Evolutionary conservation across 2,888 invertebrate genomes (phyloP).

Genomic region (Macaria liturata): DNA sequence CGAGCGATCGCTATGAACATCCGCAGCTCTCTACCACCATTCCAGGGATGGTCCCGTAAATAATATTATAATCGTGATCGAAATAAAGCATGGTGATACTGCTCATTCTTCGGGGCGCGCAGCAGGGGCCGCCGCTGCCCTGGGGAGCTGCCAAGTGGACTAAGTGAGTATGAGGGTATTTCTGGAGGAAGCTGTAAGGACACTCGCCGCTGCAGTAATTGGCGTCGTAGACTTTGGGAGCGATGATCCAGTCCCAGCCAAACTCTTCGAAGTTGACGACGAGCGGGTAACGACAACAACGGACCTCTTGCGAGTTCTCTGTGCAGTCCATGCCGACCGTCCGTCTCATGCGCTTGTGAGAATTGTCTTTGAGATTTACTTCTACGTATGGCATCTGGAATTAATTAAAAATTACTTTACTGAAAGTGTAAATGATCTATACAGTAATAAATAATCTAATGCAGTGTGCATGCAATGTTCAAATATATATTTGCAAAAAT

Average conservation of each 20-base stretch:
- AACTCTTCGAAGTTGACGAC: conserved; percentile 97
- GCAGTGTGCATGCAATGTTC: too few species aligned
- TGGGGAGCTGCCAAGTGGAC: conserved; percentile 90
- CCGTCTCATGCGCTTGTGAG: conserved; percentile 87
- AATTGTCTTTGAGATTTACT: conserved; percentile 76
- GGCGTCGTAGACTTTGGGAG: conserved; percentile 96
- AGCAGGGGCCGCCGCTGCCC: conserved; percentile 94
- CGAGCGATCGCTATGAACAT: conserved; percentile 86
- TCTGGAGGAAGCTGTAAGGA: conserved; percentile 92
- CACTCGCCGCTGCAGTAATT: conserved; percentile 98
- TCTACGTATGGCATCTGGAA: conserved; percentile 81
- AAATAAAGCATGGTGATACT: conserved; percentile 96
- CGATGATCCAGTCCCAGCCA: conserved; percentile 99
- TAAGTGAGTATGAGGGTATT: conserved; percentile 94
- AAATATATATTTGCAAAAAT: too few species aligned
- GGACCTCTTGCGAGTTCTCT: conserved; percentile 89
- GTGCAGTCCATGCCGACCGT: conserved; percentile 93
- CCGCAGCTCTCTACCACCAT: conserved; percentile 98
- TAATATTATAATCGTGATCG: conserved; percentile 93
- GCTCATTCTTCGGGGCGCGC: conserved; percentile 94
- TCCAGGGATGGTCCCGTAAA: conserved; percentile 93
- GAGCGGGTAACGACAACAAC: conserved; percentile 97
- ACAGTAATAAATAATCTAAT: too few species aligned
- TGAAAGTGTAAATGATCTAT: too few species aligned
- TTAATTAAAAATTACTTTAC: conserved; percentile 1